Evolutionary conservation across 2,113 vertebrate genomes (phyloP).

Genomic region (Melanerpes aurifrons): DNA sequence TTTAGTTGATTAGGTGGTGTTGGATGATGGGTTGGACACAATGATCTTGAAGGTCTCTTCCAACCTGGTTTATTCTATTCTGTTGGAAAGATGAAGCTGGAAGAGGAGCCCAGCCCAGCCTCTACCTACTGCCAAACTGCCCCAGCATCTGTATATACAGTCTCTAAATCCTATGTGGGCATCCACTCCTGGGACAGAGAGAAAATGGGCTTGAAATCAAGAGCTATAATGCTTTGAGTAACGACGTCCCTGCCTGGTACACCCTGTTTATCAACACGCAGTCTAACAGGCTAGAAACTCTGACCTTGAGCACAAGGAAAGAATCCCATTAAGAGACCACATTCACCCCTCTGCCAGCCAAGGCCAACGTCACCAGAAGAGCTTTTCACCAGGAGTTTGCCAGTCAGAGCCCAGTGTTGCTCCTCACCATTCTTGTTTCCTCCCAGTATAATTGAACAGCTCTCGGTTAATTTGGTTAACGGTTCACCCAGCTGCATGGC

Average conservation of each 20-base stretch:
- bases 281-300: background rate
- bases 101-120: background rate
- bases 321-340: background rate
- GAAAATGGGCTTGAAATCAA: background rate
- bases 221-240: background rate
- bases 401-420: background rate
- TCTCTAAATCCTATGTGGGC: background rate
- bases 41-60: too few relatives aligned
- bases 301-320: background rate
- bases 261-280: background rate
- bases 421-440: background rate
- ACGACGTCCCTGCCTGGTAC: background rate
- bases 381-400: background rate
- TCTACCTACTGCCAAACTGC: background rate
- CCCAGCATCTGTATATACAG: background rate
- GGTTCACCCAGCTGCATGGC: background rate
- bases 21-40: too few relatives aligned
- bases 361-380: rapidly evolving
- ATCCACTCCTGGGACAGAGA: background rate
- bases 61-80: too few relatives aligned
- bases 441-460: background rate
- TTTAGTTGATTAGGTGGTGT: too few relatives aligned
- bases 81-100: too few relatives aligned
- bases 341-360: background rate
- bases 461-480: background rate